Evolutionary conservation across 2,113 vertebrate species (phyloP), one percentile per base, ranked within the genome.

Genomic region (Takifugu flavidus): DNA sequence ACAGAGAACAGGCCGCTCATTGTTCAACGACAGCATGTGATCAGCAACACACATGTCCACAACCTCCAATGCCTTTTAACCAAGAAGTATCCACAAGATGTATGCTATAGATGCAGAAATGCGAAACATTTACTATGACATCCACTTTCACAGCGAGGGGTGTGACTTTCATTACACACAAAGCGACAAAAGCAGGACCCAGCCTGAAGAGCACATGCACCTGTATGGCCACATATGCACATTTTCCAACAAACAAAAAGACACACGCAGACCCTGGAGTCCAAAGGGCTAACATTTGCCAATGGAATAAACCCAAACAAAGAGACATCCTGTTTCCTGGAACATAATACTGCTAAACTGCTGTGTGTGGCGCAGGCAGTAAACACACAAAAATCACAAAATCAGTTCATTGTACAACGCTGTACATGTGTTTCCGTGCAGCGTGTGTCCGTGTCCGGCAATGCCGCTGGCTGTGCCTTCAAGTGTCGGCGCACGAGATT

Each of bases 291-390:
- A 84, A 81, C 65, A 50, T 67, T 82, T 76, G 75, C 72, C 65
- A 77, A 70, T 77, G 73, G 71, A 86, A 83, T 75, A 82, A 86
- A 85, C 81, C 77, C 84, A 89, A 88, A 90, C 86, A 89, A 89
- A 86, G 83, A 89, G 74, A 87, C 87, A 83, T 85, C 85, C 87
- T 86, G 87, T 82, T 87, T 87, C 84, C 86, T 85, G 82, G 80
- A 89, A 90, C 83, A 85, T 80, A 86, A 88, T 75, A 85, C 78
- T 68, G 70, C 78, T 85, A 77, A 74, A 70, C 47, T 63, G 57
- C 74, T 47, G 72, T 54, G 74, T 77, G 62, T 58, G 76, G 65
- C 83, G 76, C 62, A 72, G 72, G 70, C 71, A 72, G 67, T 56
- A 70, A 66, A 75, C 64, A 62, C 66, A 51, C 65, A 56, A 53